Percentiles rank a stretch among this genome's conserved stretches.
Evolutionary conservation across 1,140 invertebrate genomes (phyloP).

Genomic region (Sinonovacula constricta): DNA sequence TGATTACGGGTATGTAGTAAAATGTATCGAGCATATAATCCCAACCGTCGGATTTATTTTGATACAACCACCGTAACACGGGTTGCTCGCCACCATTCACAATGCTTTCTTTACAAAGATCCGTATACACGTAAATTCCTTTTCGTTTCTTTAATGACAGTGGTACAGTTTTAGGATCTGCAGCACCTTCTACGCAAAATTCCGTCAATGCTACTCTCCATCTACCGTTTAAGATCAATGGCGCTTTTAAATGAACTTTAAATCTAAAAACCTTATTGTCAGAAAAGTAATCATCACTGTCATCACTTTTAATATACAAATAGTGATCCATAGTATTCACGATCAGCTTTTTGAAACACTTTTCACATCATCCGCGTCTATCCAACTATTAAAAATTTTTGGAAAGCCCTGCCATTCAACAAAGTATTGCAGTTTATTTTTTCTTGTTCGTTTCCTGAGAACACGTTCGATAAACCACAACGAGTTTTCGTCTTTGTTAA

Average conservation of each 20-base stretch:
- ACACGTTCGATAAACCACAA: background rate
- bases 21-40: background rate
- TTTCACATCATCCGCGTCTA: background rate
- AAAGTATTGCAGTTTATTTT: background rate
- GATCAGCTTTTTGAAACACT: background rate
- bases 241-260: constrained; percentile 10
- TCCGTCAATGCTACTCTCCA: background rate
- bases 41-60: background rate
- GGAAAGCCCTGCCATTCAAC: background rate
- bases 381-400: background rate
- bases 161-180: constrained; percentile 1
- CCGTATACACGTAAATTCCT: background rate
- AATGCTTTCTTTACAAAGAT: background rate
- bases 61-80: background rate
- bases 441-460: background rate
- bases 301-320: constrained; percentile 23
- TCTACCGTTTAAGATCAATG: background rate
- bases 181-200: background rate
- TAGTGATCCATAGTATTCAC: background rate
- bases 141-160: background rate
- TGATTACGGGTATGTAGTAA: background rate
- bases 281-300: constrained; percentile 12
- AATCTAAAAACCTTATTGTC: constrained; percentile 29
- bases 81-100: background rate
- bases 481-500: constrained; percentile 8